Conservation (phyloP, 2,888 invertebrate species). For the Dorcus hopei region DNA sequence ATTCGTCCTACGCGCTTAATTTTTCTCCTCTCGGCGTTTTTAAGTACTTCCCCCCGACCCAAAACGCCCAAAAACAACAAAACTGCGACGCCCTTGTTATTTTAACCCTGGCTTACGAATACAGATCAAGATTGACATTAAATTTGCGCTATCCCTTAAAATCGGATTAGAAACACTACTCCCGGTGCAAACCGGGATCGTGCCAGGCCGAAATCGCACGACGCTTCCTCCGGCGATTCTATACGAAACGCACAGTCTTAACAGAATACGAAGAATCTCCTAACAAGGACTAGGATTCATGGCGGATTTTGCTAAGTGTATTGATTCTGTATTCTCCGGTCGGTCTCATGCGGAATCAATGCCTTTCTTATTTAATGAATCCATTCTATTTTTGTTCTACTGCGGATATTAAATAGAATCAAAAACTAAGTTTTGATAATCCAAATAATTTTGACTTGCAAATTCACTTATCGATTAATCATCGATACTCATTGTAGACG, state of each 20-base stretch:
- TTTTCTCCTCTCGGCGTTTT: too few relatives aligned
- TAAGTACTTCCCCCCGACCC: too few relatives aligned
- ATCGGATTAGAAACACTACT: constrained; percentile 19
- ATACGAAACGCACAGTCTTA: constrained; percentile 1
- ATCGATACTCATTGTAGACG: too few relatives aligned
- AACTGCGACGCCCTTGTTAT: constrained; percentile 33
- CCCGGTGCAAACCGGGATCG: constrained; percentile 6
- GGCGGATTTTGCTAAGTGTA: constrained; percentile 33
- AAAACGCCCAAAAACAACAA: constrained; percentile 1
- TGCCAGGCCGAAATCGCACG: constrained; percentile 4
- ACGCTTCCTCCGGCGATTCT: not conserved
- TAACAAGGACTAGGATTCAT: constrained; percentile 34
- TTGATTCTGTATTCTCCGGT: constrained; percentile 26
- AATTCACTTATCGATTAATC: too few relatives aligned
- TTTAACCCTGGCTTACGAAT: constrained; percentile 32
- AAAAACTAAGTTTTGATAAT: too few relatives aligned
- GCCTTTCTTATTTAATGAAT: too few relatives aligned
- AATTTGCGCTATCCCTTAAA: constrained; percentile 35
- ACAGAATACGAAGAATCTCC: constrained; percentile 20
- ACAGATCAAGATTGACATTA: constrained; percentile 38
- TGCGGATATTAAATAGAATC: too few relatives aligned
- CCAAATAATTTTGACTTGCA: too few relatives aligned
- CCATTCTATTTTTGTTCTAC: too few relatives aligned
- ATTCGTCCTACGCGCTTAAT: too few relatives aligned
- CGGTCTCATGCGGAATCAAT: not conserved